Base-by-base conservation (phyloP, 1,140 invertebrate species). In the Heliconius eleuchia region DNA sequence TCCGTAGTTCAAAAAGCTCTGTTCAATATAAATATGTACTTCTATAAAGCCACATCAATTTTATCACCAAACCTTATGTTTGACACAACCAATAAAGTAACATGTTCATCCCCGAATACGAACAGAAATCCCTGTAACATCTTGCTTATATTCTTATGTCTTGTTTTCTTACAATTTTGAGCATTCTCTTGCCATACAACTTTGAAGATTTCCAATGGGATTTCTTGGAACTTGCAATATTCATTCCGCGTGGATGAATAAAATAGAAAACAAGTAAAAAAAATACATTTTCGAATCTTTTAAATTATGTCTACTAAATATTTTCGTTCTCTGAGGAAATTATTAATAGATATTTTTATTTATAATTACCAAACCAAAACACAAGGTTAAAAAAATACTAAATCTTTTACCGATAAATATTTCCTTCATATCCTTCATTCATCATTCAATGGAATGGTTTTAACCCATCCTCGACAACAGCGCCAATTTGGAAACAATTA, bases 171-270 rank as follows among this genome's bases (percentile, higher is more conserved):
- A 66, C 60, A 66, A 30, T 4, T 66, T 66, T 13, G 60, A 30
- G 27, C 27, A 66, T 66, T 66, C 60, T 66, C 60, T 66, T 66
- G 27, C 23, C 60, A 30, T 30, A 66, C 60, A 66, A 66, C 60
- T 66, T 30, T 23, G 60, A 66, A 66, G 60, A 66, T 66, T 66
- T 66, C 60, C 60, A 66, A 66, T 0, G 60, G 60, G 60, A 66
- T 66, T 66, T 66, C 23, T 4, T 66, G 1, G 60, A 27, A 66
- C 23, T 27, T 66, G 13, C 4, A 66, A 66, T 66, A 30, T 66
- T 66, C 60, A 66, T 66, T n/a, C n/a, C 55, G 9, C 60, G 9
- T 23, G 23, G 27, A 30, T 27, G 3, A 27, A 66, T 66, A 66
- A 66, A 66, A 66, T 66, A 30, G 30, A 16, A 66, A 66, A 27